Conservation (phyloP, 2,888 invertebrate genomes). For the Carterocephalus palaemon region DNA sequence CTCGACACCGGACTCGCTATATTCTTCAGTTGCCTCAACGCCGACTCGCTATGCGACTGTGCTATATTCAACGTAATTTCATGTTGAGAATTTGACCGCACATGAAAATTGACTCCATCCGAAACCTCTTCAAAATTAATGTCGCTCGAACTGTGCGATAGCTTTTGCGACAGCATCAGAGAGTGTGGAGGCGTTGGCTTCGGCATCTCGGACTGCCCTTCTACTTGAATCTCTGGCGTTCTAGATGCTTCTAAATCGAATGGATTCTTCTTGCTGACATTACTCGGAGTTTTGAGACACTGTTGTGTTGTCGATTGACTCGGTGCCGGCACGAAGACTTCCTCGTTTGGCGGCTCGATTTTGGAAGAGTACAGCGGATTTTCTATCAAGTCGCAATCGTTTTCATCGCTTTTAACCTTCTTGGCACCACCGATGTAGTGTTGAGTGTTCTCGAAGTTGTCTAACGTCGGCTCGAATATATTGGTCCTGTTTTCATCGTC, state of each 20-base stretch:
- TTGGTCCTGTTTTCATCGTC: slow-evolving; percentile 75
- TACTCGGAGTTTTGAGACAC: slow-evolving; percentile 56
- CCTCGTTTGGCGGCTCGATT: slow-evolving; percentile 59
- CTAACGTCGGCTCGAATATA: slow-evolving; percentile 71
- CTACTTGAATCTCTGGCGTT: slow-evolving; percentile 82
- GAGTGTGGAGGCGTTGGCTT: slow-evolving; percentile 76
- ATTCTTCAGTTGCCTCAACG: slow-evolving; percentile 83
- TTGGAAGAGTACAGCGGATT: slow-evolving; percentile 72
- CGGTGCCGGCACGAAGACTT: slow-evolving; percentile 80
- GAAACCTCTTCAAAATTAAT: slow-evolving; percentile 67
- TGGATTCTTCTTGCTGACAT: slow-evolving; percentile 58
- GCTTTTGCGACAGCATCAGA: slow-evolving; percentile 78
- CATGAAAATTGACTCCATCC: slow-evolving; percentile 48
- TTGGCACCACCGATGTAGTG: slow-evolving; percentile 65
- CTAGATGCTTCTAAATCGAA: slow-evolving; percentile 59
- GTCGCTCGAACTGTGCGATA: slow-evolving; percentile 85
- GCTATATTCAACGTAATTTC: slow-evolving; percentile 85
- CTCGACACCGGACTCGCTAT: slow-evolving; percentile 83
- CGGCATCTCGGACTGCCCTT: slow-evolving; percentile 47
- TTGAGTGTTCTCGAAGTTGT: slow-evolving; percentile 72
- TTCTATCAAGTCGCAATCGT: slow-evolving; percentile 67
- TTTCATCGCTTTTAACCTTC: slow-evolving; percentile 43
- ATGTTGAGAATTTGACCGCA: slow-evolving; percentile 80
- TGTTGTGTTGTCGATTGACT: slow-evolving; percentile 60
- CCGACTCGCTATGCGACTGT: slow-evolving; percentile 88